Evolutionary conservation across 2,113 vertebrate species (phyloP).

Genomic region (Lonchura striata): DNA sequence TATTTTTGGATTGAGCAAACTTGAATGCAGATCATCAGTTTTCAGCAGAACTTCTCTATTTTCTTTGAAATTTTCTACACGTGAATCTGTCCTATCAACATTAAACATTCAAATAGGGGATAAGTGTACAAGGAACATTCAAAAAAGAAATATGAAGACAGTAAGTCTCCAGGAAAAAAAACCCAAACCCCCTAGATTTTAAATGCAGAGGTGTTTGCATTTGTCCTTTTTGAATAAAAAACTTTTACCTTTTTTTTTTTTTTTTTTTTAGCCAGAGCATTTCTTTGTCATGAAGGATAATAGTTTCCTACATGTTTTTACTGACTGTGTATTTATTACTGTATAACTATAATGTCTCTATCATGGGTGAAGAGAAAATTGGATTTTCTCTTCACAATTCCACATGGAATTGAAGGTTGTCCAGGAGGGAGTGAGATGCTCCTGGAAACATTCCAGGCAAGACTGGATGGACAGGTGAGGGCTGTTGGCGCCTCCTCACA

Average conservation of each 20-base stretch:
- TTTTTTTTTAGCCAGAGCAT: not conserved
- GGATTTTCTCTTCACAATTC: too few species aligned
- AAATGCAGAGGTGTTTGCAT: not conserved
- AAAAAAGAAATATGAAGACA: not conserved
- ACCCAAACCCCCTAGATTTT: not conserved
- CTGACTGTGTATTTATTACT: rapidly evolving
- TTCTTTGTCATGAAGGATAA: not conserved
- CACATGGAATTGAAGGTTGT: not conserved
- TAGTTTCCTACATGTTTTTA: rapidly evolving
- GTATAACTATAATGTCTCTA: not conserved
- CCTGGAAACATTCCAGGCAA: not conserved
- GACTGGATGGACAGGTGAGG: not conserved
- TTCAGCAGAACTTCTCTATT: not conserved
- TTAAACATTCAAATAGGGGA: not conserved
- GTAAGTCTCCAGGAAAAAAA: not conserved
- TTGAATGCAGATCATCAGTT: not conserved
- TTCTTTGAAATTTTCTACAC: not conserved
- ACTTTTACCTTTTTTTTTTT: too few species aligned
- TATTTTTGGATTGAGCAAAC: not conserved
- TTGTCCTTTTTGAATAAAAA: not conserved
- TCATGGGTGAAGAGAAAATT: not conserved
- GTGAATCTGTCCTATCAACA: not conserved
- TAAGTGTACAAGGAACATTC: not conserved
- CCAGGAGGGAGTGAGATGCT: not conserved
- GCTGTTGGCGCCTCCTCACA: not conserved